Base-by-base conservation (phyloP, 2,888 invertebrate genomes). In the Antheraea assamensis region DNA sequence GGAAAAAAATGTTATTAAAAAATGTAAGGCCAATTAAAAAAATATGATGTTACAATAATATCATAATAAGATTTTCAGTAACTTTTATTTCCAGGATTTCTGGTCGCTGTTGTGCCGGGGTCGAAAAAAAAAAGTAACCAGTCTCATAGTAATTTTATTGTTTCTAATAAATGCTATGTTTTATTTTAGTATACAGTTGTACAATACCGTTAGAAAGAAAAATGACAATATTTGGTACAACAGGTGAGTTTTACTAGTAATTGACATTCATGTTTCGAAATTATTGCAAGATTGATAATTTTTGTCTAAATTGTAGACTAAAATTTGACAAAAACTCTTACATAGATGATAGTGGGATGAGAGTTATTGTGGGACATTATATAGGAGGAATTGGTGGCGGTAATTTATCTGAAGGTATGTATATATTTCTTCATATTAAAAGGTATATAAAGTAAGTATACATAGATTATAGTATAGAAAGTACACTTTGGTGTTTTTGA, bases 301-400 rank as follows among this genome's bases (percentile, higher is more conserved):
- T 21, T 31, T 61, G 13, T 13, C 13, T 27, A 27, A 66, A 71
- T 90, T 88, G 52, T 82, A 97, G 97, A 80, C 87, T 96, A 76
- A 89, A 92, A 77, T 95, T 94, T 79, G 95, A 96, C 83, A 96
- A 96, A 85, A 95, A 96, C 80, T 96, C 97, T 79, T 97, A 97
- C 88, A 95, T 97, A 35, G 97, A 97, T 88, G 95, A 95, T 74
- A 95, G 95, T 85, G 97, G 97, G n/a, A 96, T 98, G 89, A 96
- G 96, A 86, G 97, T 98, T 10, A 96, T 98, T 72, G 97, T 98
- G 35, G 98, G 98, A 1, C 98, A 98, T 90, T 98, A 98, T 90
- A 96, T 98, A 82, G 98, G 98, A 71, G 97, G 97, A 78, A 96
- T 96, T 72, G 96, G 97, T 76, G 97, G 97, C 84, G 96, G 96